phyloP scores from a whole-genome alignment of 1,140 invertebrate species.

The Pseudomyrmex concolor region DNA sequence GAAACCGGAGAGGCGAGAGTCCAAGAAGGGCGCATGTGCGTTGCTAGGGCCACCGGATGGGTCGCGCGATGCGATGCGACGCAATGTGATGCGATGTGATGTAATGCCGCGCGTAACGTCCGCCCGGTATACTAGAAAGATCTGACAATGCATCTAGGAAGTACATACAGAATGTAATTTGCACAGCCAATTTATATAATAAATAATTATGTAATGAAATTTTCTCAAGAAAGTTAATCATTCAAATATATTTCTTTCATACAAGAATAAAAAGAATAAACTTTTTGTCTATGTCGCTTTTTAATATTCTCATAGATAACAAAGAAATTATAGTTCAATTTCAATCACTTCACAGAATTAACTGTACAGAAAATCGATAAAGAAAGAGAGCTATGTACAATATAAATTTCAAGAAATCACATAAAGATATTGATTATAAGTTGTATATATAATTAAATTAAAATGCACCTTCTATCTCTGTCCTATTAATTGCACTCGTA shows the following conservation, averaged over 20 bases:
- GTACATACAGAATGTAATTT: slow-evolving; percentile 3
- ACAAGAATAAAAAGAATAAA: neutral
- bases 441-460: too few species aligned
- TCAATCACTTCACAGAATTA: neutral
- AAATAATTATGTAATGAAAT: neutral
- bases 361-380: too few species aligned
- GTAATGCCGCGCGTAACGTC: slow-evolving; percentile 72
- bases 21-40: slow-evolving; percentile 84
- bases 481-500: too few species aligned
- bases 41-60: slow-evolving; percentile 84
- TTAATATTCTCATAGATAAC: neutral
- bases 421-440: neutral
- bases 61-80: slow-evolving; percentile 68
- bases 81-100: slow-evolving; percentile 18
- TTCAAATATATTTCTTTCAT: slow-evolving; percentile 1
- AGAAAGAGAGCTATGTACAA: neutral
- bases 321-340: neutral
- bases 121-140: slow-evolving; percentile 66
- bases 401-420: neutral
- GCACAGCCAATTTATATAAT: neutral
- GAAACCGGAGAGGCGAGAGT: slow-evolving; percentile 74
- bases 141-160: slow-evolving; percentile 6
- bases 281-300: neutral
- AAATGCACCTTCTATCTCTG: too few species aligned
- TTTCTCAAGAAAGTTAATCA: neutral